phyloP scores from a whole-genome alignment of 2,797 vertebrate genomes.

The Platalea minor region DNA sequence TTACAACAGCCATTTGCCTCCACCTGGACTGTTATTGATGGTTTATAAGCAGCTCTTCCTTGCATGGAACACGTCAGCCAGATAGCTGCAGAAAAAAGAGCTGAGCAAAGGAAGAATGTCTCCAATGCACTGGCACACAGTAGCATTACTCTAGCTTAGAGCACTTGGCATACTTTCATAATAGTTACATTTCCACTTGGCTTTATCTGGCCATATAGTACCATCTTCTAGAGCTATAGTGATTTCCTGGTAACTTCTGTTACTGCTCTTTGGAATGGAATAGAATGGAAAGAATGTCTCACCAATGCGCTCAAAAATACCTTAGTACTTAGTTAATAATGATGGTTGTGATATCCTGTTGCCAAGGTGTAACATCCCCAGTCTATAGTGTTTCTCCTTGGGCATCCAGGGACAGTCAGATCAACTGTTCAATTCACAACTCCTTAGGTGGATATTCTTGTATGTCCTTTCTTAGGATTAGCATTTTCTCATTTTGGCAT shows the following conservation, averaged over 20 bases:
- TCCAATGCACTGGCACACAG: background rate
- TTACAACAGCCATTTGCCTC: slow-evolving; percentile 1
- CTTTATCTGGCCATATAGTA: background rate
- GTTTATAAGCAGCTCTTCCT: background rate
- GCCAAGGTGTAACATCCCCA: background rate
- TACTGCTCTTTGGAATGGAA: background rate
- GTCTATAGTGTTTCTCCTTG: background rate
- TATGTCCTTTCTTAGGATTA: background rate
- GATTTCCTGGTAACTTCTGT: background rate
- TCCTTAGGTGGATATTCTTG: background rate
- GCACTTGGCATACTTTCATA: background rate
- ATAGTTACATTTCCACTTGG: background rate
- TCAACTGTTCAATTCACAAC: background rate
- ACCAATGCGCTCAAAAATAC: background rate
- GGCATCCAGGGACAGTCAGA: background rate
- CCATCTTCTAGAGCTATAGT: background rate
- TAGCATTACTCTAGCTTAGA: background rate
- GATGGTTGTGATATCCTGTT: background rate
- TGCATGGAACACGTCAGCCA: background rate
- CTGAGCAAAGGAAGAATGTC: background rate
- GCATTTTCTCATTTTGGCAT: background rate
- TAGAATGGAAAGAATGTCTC: background rate
- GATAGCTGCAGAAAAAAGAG: background rate
- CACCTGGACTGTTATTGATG: background rate
- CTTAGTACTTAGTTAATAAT: background rate